Evolutionary conservation across 2,797 vertebrate genomes (phyloP), one percentile per base, ranked within the genome.

Genomic region (Eospalax fontanierii): DNA sequence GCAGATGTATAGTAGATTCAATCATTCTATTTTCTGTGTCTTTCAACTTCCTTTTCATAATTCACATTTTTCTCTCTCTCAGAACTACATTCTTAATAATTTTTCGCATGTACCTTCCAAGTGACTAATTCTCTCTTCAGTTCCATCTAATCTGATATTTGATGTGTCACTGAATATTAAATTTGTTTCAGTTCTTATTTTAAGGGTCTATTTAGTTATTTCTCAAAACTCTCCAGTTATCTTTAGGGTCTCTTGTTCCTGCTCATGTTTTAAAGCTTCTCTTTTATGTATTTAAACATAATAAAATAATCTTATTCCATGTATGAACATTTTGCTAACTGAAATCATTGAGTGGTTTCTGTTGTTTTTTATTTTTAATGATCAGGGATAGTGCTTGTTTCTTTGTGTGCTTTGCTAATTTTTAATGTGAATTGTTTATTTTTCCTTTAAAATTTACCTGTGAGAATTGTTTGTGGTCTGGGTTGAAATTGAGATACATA

Each of bases 361-460:
- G 35, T n/a, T 61, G 4, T 26, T 40, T 73, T 66, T 73, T 57
- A 24, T n/a, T 59, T 74, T 80, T 40, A n/a, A 54, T 81, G 54
- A 7, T 75, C 70, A 63, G 63, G 70, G 66, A 81, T 35, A 35
- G 46, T 66, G 14, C 75, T 83, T 68, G 4, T 70, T 82, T 87
- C 35, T 43, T 82, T 66, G 54, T 84, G 38, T 18, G 50, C 43
- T 91, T 88, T 85, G 4, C 91, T 86, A 59, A 81, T 66, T 65
- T 89, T 86, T 75, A 50, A 91, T 81, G 74, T 38, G 33, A 85
- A 38, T 33, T 57, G 46, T 70, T 61, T 50, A 2, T 24, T 90
- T 92, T 79, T 24, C n/a, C 54, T 91, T 96, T 65, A 95, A 74
- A 75, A 30, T 68, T 92, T 75, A 78, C 71, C 76, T 50, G 6